Evolutionary conservation across 30 jellyfish, hydroid and myxozoan species (phyloP).

Genomic region (Hydractinia echinata): DNA sequence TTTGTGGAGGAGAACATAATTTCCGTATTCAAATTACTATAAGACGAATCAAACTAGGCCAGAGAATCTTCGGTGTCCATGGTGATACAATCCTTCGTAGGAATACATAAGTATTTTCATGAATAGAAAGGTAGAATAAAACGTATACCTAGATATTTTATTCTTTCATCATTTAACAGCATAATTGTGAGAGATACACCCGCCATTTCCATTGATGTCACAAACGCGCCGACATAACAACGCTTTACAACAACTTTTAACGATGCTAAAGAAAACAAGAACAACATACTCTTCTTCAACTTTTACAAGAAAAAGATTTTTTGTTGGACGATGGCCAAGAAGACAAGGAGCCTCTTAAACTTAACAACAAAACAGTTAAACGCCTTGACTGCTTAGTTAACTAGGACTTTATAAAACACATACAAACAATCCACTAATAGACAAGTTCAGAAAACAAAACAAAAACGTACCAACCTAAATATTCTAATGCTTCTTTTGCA

Average conservation of each 20-base stretch:
- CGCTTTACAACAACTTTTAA: conserved; percentile 19
- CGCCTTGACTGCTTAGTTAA: background rate
- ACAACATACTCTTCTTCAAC: background rate
- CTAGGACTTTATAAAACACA: background rate
- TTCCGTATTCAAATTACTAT: too few species aligned
- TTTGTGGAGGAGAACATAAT: too few species aligned
- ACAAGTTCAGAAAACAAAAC: background rate
- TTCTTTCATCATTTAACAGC: conserved; percentile 34
- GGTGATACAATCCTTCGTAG: too few species aligned
- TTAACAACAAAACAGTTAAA: background rate
- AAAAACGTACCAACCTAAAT: conserved; percentile 23
- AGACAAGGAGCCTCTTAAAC: too few species aligned
- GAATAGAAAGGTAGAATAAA: background rate
- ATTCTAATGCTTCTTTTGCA: conserved; percentile 58
- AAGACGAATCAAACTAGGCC: too few species aligned
- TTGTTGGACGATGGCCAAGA: background rate
- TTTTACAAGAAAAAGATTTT: background rate
- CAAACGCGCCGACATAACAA: conserved; percentile 68
- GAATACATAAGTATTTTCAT: too few species aligned
- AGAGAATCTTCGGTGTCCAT: too few species aligned
- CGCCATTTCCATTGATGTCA: conserved; percentile 96
- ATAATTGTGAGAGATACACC: conserved; percentile 80
- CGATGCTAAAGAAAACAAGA: background rate
- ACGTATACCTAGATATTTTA: conserved; percentile 32
- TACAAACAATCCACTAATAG: background rate